phyloP scores from a whole-genome alignment of 2,797 vertebrate species.

The Syncerus caffer region DNA sequence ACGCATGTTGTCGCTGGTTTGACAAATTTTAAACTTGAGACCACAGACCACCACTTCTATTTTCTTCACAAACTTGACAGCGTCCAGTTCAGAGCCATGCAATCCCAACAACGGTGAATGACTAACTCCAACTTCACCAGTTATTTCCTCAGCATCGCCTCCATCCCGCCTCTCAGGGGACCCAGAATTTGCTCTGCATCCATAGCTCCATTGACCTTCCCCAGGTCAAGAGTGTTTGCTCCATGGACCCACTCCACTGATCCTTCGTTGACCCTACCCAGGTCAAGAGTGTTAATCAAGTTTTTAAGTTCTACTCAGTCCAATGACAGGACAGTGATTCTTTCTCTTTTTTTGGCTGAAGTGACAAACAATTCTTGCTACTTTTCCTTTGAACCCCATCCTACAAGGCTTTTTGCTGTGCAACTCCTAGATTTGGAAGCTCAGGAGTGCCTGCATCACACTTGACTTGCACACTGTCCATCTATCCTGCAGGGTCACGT shows the following conservation, averaged over 20 bases:
- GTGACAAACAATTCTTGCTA: not conserved
- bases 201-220: not conserved
- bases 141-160: rapidly evolving
- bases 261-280: not conserved
- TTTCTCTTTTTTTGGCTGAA: not conserved
- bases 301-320: not conserved
- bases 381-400: not conserved
- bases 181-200: not conserved
- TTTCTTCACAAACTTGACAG: not conserved
- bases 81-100: not conserved
- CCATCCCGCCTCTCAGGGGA: not conserved
- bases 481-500: not conserved
- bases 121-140: not conserved
- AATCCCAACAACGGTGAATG: not conserved
- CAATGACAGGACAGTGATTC: not conserved
- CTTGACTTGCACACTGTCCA: no score
- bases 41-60: not conserved
- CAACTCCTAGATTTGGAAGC: not conserved
- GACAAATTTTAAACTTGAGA: not conserved
- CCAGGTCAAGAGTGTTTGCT: not conserved
- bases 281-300: not conserved
- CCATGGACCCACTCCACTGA: not conserved
- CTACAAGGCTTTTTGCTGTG: not conserved
- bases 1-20: rapidly evolving
- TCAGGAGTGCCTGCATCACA: not conserved